Conservation (phyloP, 2,888 invertebrate species). For the Torymus aiolomorphi region DNA sequence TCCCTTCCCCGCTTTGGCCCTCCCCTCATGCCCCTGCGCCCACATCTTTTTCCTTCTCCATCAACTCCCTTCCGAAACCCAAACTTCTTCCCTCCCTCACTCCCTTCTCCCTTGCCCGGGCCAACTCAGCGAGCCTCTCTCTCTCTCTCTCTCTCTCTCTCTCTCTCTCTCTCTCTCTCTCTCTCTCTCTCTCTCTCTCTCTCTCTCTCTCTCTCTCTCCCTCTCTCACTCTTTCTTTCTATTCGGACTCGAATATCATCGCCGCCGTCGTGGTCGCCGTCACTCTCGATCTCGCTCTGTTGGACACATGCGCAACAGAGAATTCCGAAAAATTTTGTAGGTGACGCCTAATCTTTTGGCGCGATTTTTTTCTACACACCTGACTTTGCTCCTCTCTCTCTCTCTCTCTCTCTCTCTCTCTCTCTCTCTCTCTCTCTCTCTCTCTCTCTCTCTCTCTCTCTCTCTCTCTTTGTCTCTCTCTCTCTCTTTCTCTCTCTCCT, state of each 20-base stretch:
- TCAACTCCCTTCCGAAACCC: background rate
- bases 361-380: background rate
- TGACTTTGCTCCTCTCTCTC: background rate
- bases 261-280: background rate
- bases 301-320: slow-evolving; percentile 42
- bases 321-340: slow-evolving; percentile 47
- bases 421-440: slow-evolving; percentile 1
- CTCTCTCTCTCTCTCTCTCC: slow-evolving; percentile 18
- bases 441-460: background rate
- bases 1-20: background rate
- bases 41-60: slow-evolving; percentile 30
- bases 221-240: slow-evolving; percentile 33
- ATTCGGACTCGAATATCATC: slow-evolving; percentile 42
- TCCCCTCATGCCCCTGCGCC: background rate
- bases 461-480: background rate
- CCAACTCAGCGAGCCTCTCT: slow-evolving; percentile 14
- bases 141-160: slow-evolving; percentile 3
- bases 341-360: slow-evolving; percentile 24
- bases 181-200: slow-evolving; percentile 22
- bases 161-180: background rate
- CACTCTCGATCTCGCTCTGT: slow-evolving; percentile 43
- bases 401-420: slow-evolving; percentile 4
- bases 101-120: slow-evolving; percentile 22
- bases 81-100: background rate
- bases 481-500: slow-evolving; percentile 1